Percentiles rank a stretch among this genome's conserved stretches.
Evolutionary conservation across 2,797 vertebrate species (phyloP).

Genomic region (Scarus forsteni): DNA sequence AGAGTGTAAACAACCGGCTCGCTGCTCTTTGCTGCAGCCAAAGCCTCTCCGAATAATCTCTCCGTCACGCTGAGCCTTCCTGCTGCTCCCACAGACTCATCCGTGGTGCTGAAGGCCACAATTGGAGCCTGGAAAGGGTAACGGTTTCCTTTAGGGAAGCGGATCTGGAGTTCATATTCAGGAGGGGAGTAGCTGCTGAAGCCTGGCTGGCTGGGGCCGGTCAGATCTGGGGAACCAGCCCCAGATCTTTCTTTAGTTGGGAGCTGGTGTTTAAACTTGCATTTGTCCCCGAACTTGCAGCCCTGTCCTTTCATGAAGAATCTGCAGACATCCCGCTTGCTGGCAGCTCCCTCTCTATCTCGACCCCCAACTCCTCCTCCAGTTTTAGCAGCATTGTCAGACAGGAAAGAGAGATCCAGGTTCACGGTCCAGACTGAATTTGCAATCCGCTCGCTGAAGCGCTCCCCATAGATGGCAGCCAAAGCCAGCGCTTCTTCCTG

Average conservation of each 20-base stretch:
- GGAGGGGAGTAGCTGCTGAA: conserved; percentile 80
- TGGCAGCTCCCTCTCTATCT: conserved; percentile 29
- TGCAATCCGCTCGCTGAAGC: conserved; percentile 93
- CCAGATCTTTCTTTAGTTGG: conserved; percentile 68
- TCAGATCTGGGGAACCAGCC: conserved; percentile 41
- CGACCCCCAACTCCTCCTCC: conserved; percentile 9
- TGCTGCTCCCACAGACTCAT: conserved; percentile 87
- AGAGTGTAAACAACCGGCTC: conserved; percentile 94
- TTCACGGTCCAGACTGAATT: conserved; percentile 91
- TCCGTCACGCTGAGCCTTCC: conserved; percentile 92
- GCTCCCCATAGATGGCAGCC: conserved; percentile 92
- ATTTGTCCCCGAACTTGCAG: conserved; percentile 92
- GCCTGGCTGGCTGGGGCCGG: conserved; percentile 84
- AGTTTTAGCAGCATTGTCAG: conserved; percentile 11
- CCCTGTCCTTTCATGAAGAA: conserved; percentile 91
- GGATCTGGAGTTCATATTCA: conserved; percentile 92
- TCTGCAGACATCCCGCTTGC: conserved; percentile 84
- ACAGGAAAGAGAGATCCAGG: conserved; percentile 87
- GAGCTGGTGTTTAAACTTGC: conserved; percentile 91
- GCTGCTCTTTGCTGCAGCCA: conserved; percentile 85
- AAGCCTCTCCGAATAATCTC: conserved; percentile 89
- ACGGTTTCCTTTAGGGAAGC: conserved; percentile 91
- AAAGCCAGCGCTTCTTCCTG: conserved; percentile 94
- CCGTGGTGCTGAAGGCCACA: conserved; percentile 93
- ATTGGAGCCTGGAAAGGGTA: conserved; percentile 95